phyloP scores from a whole-genome alignment of 2,888 invertebrate species.

The Phorcus lineatus region DNA sequence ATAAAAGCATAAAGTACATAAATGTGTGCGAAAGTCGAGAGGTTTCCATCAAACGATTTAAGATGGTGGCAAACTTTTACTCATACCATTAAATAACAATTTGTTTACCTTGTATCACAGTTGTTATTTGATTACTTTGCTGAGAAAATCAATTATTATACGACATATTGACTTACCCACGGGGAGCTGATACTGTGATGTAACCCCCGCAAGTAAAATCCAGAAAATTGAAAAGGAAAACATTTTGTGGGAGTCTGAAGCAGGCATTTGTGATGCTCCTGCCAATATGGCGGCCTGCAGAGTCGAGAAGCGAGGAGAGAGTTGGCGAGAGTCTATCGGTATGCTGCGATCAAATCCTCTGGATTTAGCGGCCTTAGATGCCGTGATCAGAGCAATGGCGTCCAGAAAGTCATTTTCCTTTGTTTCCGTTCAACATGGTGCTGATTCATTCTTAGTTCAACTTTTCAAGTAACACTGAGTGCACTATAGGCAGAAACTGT shows the following conservation, averaged over 20 bases:
- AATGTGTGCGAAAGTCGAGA: too few species aligned
- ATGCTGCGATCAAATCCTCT: neutral
- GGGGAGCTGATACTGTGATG: neutral
- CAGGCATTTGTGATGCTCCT: neutral
- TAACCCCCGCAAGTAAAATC: conserved; percentile 3
- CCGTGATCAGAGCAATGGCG: neutral
- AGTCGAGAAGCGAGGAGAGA: conserved; percentile 7
- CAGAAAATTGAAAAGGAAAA: conserved; percentile 18
- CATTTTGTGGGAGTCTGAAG: conserved; percentile 16
- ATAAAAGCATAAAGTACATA: too few species aligned
- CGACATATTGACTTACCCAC: conserved; percentile 4
- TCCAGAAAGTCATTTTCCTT: neutral
- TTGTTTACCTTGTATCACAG: neutral
- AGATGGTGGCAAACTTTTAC: conserved; percentile 6
- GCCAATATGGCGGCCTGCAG: conserved; percentile 13
- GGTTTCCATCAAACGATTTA: neutral
- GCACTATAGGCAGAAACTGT: neutral
- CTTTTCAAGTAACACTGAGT: neutral
- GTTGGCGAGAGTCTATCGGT: conserved; percentile 20
- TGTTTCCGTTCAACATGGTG: neutral
- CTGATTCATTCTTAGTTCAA: conserved; percentile 1
- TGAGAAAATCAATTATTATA: neutral
- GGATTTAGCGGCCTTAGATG: conserved; percentile 3
- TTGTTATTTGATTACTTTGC: neutral
- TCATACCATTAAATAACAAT: neutral